Evolutionary conservation across 2,113 vertebrate species (phyloP).

Genomic region (Platichthys flesus): DNA sequence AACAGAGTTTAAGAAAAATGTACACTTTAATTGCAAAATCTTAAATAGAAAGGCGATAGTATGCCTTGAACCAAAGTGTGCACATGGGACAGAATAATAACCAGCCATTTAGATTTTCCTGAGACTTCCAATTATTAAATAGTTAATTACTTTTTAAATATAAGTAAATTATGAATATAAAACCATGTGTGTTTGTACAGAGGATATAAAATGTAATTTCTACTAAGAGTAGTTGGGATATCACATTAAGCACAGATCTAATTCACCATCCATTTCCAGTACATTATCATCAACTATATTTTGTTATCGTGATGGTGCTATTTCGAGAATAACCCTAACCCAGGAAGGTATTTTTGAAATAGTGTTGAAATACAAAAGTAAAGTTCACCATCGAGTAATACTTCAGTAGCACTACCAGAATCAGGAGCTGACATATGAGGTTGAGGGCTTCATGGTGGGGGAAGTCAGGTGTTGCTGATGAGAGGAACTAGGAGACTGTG

Average conservation of each 20-base stretch:
- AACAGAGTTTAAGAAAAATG: background rate
- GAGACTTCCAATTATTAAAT: too few species aligned
- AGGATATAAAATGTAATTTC: background rate
- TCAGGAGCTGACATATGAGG: slow-evolving; percentile 79
- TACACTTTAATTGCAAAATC: background rate
- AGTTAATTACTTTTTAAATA: background rate
- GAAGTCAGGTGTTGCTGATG: slow-evolving; percentile 73
- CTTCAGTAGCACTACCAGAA: background rate
- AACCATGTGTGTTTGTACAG: background rate
- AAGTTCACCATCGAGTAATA: background rate
- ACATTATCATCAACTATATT: background rate
- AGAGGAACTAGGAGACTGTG: slow-evolving; percentile 67
- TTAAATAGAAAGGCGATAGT: too few species aligned
- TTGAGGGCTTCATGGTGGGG: slow-evolving; percentile 66
- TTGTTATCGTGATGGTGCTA: background rate
- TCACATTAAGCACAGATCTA: background rate
- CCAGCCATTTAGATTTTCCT: too few species aligned
- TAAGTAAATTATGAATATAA: background rate
- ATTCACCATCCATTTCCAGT: background rate
- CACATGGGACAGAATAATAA: too few species aligned
- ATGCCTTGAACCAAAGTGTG: too few species aligned
- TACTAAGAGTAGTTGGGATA: background rate
- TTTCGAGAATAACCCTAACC: background rate
- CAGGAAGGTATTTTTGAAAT: background rate
- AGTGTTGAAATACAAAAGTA: background rate